Evolutionary conservation across 1,140 invertebrate species (phyloP), one percentile per base, ranked within the genome.

Genomic region (Trichonephila inaurata): DNA sequence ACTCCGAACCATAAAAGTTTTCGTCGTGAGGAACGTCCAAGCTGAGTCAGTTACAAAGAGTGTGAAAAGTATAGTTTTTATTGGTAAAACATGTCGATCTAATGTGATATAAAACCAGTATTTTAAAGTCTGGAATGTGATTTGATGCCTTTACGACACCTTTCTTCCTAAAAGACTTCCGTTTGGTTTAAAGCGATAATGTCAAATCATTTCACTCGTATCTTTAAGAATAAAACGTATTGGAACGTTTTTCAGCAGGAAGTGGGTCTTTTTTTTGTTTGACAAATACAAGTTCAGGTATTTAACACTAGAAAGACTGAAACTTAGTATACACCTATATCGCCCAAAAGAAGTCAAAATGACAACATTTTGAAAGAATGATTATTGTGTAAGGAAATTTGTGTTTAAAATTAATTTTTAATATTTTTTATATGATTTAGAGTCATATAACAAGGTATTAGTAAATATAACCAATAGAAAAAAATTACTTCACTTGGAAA

Each of bases 11-110:
- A 60, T 85, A 85, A 85, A 85, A 58, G 18, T 85, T 85, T 85
- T 60, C 14, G 33, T 8, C 1, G 72, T 21, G 24, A 28, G 44
- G 58, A 85, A 85, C n/a, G 24, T 61, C 58, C 28, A 24, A 51
- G n/a, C 24, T 77, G 24, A 58, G 21, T 21, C 1, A 7, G 51
- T 61, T 24, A 51, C n/a, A 51, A 60, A 85, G 61, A 61, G 12
- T 61, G 83, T 28, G 51, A 28, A 85, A 85, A 85, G 21, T 85
- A 61, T 21, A 85, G 51, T 61, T 85, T 85, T 61, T 85, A 85
- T 85, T 51, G 44, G 24, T 85, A 21, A 85, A 60, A 85, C n/a
- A 85, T n/a, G 58, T 85, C 83, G 58, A 85, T 85, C 28, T n/a
- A 60, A 85, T 60, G 58, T 61, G 83, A 85, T 85, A 60, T 85